Conservation (phyloP, 2,888 invertebrate genomes). For the Pocota personata region DNA sequence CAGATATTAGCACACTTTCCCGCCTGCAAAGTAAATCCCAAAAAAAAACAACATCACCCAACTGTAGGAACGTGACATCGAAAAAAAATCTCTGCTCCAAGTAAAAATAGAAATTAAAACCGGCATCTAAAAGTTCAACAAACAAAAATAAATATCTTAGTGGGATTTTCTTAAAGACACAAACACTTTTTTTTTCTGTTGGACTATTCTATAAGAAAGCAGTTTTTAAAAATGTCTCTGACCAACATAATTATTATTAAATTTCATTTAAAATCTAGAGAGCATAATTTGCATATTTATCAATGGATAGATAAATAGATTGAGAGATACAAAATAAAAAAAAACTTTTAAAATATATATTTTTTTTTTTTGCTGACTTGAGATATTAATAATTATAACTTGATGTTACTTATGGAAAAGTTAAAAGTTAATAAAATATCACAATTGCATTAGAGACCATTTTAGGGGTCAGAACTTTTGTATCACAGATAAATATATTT, state of each 20-base stretch:
- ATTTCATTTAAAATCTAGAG: not conserved
- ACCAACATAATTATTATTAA: not conserved
- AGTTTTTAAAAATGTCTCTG: not conserved
- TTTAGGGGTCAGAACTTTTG: not conserved
- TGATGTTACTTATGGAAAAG: not conserved
- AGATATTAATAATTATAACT: slow-evolving; percentile 15
- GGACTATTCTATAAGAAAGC: not conserved
- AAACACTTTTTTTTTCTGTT: not conserved
- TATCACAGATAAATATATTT: not conserved
- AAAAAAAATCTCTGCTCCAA: not conserved
- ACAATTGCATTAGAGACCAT: slow-evolving; percentile 21
- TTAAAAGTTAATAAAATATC: slow-evolving; percentile 10
- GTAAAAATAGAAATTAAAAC: slow-evolving; percentile 6
- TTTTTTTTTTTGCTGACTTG: not conserved
- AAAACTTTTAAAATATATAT: not conserved
- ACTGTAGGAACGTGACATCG: slow-evolving; percentile 2
- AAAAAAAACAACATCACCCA: not conserved
- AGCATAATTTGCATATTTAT: not conserved
- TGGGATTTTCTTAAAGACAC: not conserved
- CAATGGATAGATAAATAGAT: not conserved
- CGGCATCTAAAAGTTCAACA: not conserved
- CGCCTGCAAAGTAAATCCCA: not conserved
- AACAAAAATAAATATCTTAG: not conserved
- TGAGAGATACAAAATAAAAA: not conserved
- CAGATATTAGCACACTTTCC: not conserved